These are phyloP conservation scores for Caenorhabditis zanzibari DNA, from an alignment of 2,888 invertebrate genomes.

Conservation along the genomic window DNA sequence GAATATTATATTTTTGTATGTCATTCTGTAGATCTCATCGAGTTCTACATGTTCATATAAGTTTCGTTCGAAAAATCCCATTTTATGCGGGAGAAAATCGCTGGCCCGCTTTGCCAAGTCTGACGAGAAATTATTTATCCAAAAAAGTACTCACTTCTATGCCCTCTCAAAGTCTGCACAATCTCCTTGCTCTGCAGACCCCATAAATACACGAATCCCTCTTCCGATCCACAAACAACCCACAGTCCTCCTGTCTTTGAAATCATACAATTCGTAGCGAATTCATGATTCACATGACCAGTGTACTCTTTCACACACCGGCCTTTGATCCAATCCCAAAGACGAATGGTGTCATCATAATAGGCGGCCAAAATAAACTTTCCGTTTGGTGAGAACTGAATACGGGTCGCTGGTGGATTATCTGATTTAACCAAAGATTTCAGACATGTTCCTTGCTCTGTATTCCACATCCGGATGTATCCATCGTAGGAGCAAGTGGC, in stretches of 20 bases:
- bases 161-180: constrained; percentile 96
- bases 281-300: constrained; percentile 99
- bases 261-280: constrained; percentile 99
- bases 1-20: too few relatives aligned
- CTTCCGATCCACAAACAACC: constrained; percentile 99
- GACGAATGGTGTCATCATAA: constrained; percentile 93
- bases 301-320: constrained; percentile 98
- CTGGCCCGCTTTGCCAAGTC: too few relatives aligned
- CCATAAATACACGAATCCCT: constrained; percentile 99
- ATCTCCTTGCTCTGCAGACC: constrained; percentile 99
- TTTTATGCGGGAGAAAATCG: too few relatives aligned
- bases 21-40: too few relatives aligned
- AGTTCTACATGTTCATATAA: too few relatives aligned
- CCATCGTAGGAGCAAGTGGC: constrained; percentile 99
- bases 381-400: constrained; percentile 99
- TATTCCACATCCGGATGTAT: constrained; percentile 99
- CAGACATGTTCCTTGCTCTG: constrained; percentile 97
- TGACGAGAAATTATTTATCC: neutral
- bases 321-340: constrained; percentile 99
- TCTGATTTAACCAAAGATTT: constrained; percentile 99
- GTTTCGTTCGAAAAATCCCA: too few relatives aligned
- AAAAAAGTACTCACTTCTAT: constrained; percentile 88
- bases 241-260: constrained; percentile 99
- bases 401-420: constrained; percentile 99
- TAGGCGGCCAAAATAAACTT: constrained; percentile 99